Percentiles rank a stretch among this genome's conserved stretches.
These are phyloP conservation scores for Cordilura impudica DNA, from an alignment of 2,888 invertebrate genomes.

Conservation along the genomic window DNA sequence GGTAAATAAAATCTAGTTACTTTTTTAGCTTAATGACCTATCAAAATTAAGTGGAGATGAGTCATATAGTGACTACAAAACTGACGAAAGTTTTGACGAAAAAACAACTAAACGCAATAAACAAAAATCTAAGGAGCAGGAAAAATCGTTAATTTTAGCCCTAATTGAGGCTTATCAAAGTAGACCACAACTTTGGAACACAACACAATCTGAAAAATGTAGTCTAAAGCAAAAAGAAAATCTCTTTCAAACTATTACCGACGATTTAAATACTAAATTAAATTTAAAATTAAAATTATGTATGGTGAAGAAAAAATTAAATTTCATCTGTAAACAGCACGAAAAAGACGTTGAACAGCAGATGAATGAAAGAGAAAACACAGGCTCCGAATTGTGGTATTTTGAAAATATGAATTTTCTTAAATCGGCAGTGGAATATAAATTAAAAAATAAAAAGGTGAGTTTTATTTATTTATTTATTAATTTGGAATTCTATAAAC, in stretches of 20 bases:
- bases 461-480: background rate
- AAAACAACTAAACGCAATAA: background rate
- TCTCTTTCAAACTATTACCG: constrained; percentile 39
- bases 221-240: constrained; percentile 47
- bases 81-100: constrained; percentile 7
- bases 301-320: constrained; percentile 50
- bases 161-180: constrained; percentile 49
- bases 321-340: constrained; percentile 47
- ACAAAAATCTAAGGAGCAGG: constrained; percentile 11
- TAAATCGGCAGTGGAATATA: constrained; percentile 42
- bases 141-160: constrained; percentile 39
- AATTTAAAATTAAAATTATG: constrained; percentile 42
- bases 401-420: constrained; percentile 58
- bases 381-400: constrained; percentile 48
- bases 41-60: constrained; percentile 39
- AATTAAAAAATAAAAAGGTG: constrained; percentile 55
- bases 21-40: constrained; percentile 23
- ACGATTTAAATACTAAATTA: constrained; percentile 35
- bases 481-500: no score
- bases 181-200: constrained; percentile 53
- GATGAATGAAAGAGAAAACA: background rate
- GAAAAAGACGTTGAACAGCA: constrained; percentile 50
- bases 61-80: constrained; percentile 21
- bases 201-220: constrained; percentile 21
- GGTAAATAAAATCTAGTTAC: background rate